Base-by-base conservation (phyloP, 1,140 invertebrate species). In the Drosophila miranda region DNA sequence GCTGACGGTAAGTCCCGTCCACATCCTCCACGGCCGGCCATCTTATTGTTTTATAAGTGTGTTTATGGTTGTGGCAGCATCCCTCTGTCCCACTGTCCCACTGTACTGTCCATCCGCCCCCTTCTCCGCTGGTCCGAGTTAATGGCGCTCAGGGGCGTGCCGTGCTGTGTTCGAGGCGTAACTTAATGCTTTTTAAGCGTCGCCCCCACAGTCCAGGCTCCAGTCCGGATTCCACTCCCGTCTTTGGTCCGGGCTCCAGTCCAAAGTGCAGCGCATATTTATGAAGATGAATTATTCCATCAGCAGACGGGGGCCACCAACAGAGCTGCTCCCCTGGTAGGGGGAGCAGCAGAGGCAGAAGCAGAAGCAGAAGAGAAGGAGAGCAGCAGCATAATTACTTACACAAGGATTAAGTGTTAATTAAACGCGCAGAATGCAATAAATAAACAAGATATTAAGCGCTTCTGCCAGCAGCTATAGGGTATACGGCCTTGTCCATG, bases 1-100 rank as follows among this genome's bases (percentile, higher is more conserved):
- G 93, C 93, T 93, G 90, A 91, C 82, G 90, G 90, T 91, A 89
- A 90, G 89, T 84, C 9, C 5, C 8, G 3, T 19, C 13, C 43
- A 30, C 26, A 34, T 42, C 9, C 44, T 53, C 50, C 51, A 66
- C 59, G 55, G 70, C 61, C 57, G 55, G 70, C 61, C 57, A 71
- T 84, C 70, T 82, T 84, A 86, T 84, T 84, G 80, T 84, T 84
- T 84, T 84, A 86, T 84, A 84, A 86, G 77, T 81, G 81, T 84
- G 80, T 86, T 86, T 83, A 86, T 74, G 80, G 75, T 57, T 52
- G 53, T 44, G 59, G 70, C 57, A 30, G 8, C 63, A 64, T 50
- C 45, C 53, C 49, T 44, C 52, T 66, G 21, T 19, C 16, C 51
- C 23, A 53, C 23, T 26, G 23, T 26, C n/a, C 38, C 46, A 13